These are phyloP conservation scores for Hexactinellida sp. DNA, from an alignment of 37 sponge, comb jelly and placozoan genomes.

Conservation along the genomic window DNA sequence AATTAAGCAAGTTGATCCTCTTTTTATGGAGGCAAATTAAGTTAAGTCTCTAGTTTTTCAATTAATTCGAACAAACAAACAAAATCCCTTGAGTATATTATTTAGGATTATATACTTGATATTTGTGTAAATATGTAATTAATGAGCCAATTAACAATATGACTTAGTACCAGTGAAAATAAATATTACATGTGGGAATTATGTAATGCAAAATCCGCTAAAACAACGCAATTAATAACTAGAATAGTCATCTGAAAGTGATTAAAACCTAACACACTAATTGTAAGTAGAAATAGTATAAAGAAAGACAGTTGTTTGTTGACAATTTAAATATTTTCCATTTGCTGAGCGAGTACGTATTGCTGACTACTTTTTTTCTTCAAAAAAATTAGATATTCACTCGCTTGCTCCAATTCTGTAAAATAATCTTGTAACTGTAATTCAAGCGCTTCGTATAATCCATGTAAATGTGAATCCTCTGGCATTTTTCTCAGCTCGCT, in stretches of 20 bases:
- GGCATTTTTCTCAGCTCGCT: background rate
- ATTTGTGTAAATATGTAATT: background rate
- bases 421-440: conserved; percentile 1
- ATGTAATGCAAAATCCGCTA: conserved; percentile 15
- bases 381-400: background rate
- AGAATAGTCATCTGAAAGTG: background rate
- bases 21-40: no score
- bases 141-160: background rate
- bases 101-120: background rate
- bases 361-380: background rate
- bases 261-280: conserved; percentile 1
- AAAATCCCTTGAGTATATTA: no score
- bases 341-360: background rate
- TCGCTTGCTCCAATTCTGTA: background rate
- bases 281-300: background rate
- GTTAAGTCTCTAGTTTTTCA: no score
- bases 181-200: background rate
- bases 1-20: no score
- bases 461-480: conserved; percentile 4
- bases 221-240: background rate
- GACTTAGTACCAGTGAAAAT: background rate
- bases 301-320: background rate
- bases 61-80: no score
- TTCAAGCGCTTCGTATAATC: background rate
- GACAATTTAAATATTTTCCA: background rate